A percentile compares a stretch with the other conserved stretches of the same genome.
Conservation (phyloP, 2,888 invertebrate genomes). For the Ichneumoninae sp. region DNA sequence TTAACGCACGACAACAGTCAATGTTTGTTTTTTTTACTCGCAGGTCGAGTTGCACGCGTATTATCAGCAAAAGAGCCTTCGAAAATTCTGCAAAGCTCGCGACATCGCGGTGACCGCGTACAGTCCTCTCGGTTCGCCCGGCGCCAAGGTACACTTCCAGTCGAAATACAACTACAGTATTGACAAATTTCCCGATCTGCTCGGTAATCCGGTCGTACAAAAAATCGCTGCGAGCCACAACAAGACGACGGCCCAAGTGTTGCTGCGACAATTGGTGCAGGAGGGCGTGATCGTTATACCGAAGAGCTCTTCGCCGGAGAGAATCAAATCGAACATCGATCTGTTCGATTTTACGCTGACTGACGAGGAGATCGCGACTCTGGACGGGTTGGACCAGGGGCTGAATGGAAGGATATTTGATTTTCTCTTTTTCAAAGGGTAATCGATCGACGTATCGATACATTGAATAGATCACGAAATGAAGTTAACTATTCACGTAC, state of each 20-base stretch:
- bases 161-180: conserved; percentile 79
- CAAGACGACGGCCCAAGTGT: conserved; percentile 89
- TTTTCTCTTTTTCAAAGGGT: conserved; percentile 86
- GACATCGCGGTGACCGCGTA: conserved; percentile 90
- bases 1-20: neutral
- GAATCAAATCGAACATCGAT: conserved; percentile 90
- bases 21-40: conserved; percentile 25
- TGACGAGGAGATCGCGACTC: conserved; percentile 85
- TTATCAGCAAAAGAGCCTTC: conserved; percentile 89
- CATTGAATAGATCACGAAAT: too few species aligned
- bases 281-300: conserved; percentile 90
- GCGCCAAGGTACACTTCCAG: conserved; percentile 85
- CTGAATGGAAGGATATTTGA: conserved; percentile 89
- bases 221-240: conserved; percentile 87
- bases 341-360: conserved; percentile 88
- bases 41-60: conserved; percentile 91
- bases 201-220: conserved; percentile 87
- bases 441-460: conserved; percentile 46
- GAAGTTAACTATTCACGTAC: neutral
- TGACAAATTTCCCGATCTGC: conserved; percentile 86
- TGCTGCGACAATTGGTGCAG: conserved; percentile 89
- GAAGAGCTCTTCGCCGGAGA: conserved; percentile 90
- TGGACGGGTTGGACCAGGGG: conserved; percentile 87
- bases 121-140: conserved; percentile 90
- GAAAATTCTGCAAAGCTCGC: conserved; percentile 87